phyloP scores from a whole-genome alignment of 2,888 invertebrate species.

The Incurvaria masculella region DNA sequence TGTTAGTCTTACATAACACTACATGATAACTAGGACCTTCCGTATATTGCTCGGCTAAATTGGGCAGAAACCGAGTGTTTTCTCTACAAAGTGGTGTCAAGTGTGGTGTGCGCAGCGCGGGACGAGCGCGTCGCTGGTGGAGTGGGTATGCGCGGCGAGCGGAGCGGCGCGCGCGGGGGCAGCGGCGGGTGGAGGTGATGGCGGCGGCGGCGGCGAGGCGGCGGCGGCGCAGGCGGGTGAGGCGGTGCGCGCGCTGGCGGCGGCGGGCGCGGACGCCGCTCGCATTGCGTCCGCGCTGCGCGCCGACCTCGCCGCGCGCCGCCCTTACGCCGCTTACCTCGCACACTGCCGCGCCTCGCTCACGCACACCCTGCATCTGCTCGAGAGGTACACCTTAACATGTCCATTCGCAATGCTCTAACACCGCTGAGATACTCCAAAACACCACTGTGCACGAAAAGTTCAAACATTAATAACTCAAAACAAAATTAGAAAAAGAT shows the following conservation, averaged over 20 bases:
- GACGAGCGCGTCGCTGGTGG: constrained; percentile 34
- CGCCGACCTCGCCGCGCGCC: constrained; percentile 40
- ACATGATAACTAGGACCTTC: too few species aligned
- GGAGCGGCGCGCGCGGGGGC: constrained; percentile 18
- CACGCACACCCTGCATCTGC: constrained; percentile 29
- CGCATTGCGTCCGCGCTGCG: constrained; percentile 38
- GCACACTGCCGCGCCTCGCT: constrained; percentile 35
- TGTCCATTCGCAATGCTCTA: too few species aligned
- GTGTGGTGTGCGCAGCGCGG: constrained; percentile 29
- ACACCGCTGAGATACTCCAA: too few species aligned
- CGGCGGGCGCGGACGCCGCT: constrained; percentile 17
- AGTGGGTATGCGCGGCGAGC: constrained; percentile 38
- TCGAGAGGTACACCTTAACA: constrained; percentile 24
- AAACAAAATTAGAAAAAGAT: too few species aligned
- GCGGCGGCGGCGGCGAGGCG: constrained; percentile 21
- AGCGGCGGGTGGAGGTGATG: constrained; percentile 11
- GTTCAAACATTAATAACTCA: too few species aligned
- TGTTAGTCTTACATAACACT: too few species aligned
- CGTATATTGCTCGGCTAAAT: too few species aligned
- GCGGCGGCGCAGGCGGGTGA: constrained; percentile 21
- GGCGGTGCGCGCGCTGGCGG: constrained; percentile 14
- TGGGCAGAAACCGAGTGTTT: too few species aligned
- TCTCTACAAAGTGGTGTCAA: too few species aligned
- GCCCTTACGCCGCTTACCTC: constrained; percentile 43
- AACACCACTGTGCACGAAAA: too few species aligned